Conservation (phyloP, 2,888 invertebrate species). For the Scaptomyza reducta region DNA sequence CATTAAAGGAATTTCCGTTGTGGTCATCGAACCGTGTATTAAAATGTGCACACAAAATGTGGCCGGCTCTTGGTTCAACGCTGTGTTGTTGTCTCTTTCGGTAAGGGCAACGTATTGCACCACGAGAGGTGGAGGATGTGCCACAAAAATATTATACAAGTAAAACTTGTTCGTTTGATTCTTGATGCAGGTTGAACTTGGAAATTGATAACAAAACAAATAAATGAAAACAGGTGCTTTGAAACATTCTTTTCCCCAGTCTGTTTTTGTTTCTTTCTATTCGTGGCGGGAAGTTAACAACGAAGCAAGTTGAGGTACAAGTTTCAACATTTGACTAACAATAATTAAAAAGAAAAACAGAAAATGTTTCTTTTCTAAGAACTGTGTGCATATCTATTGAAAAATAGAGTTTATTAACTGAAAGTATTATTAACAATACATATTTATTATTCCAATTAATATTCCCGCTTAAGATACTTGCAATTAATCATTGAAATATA, state of each 20-base stretch:
- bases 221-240: slow-evolving; percentile 30
- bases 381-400: not conserved
- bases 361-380: not conserved
- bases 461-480: not conserved
- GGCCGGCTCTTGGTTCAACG: slow-evolving; percentile 23
- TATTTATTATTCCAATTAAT: slow-evolving; percentile 4
- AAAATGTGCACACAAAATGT: slow-evolving; percentile 66
- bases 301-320: not conserved
- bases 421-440: not conserved
- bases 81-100: slow-evolving; percentile 1
- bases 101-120: not conserved
- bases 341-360: not conserved
- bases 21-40: slow-evolving; percentile 76
- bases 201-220: not conserved
- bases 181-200: slow-evolving; percentile 31
- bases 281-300: not conserved
- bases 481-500: not conserved
- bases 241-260: not conserved
- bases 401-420: not conserved
- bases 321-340: too few relatives aligned
- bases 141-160: slow-evolving; percentile 26
- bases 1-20: slow-evolving; percentile 79
- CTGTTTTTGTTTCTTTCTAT: not conserved
- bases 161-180: slow-evolving; percentile 47
- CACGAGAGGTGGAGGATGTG: slow-evolving; percentile 11